Base-by-base conservation (phyloP, 23 tunicate genomes). In the Ascidia mentula region DNA sequence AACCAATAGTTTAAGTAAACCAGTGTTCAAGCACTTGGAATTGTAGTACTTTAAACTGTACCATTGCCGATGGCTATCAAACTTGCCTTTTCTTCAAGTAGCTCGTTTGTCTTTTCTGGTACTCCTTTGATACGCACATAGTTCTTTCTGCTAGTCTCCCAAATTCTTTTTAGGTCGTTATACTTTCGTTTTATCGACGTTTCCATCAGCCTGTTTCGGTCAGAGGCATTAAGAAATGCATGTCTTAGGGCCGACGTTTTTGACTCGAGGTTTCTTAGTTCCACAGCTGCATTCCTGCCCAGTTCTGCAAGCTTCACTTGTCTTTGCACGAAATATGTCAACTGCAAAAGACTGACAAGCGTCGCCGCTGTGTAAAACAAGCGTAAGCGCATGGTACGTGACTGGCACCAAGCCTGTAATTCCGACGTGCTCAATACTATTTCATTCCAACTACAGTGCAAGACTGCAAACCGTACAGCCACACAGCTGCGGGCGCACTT, bases 51-150 rank as follows among this genome's bases (percentile, higher is more conserved):
- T n/a, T n/a, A n/a, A n/a, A n/a, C n/a, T n/a, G n/a, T n/a, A n/a
- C n/a, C n/a, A n/a, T n/a, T n/a, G n/a, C n/a, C n/a, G n/a, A n/a
- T n/a, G n/a, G n/a, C n/a, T n/a, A n/a, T n/a, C n/a, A n/a, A n/a
- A n/a, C 34, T 77, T 59, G 82, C 92, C 82, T 82, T 82, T 81
- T 81, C 87, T 34, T 61, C 86, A 30, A 88, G 35, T 37, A 81
- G 72, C 46, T 91, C 97, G 24, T 75, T 65, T 40, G 60, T 33
- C 38, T 86, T 82, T 76, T 91, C 97, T 9, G 82, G 83, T 12
- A 91, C 78, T 0, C 90, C 88, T 91, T 88, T 88, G 31, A 88
- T 82, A 32, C 92, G 45, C 18, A 88, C 65, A 31, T 40, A 45
- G 69, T 77, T 80, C 38, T 74, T 76, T 82, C 82, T 88, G 3